Evolutionary conservation across 1,140 invertebrate genomes (phyloP), one percentile per base, ranked within the genome.

Genomic region (Apocrypta bakeri): DNA sequence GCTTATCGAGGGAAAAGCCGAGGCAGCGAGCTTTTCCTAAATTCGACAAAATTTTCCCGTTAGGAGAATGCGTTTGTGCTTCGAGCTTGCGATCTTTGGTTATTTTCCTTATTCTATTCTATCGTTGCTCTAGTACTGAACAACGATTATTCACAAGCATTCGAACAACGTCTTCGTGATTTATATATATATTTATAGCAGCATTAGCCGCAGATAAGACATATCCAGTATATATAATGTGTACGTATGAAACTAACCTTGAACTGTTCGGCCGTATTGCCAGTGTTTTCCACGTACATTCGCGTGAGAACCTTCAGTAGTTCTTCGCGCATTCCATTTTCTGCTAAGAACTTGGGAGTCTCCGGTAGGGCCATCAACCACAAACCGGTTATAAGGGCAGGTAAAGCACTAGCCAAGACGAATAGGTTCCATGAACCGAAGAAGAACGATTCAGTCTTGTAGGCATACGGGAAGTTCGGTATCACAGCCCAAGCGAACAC

Each of bases 301-400:
- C 87, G 82, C 31, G 84, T 85, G 2, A 93, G 86, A 11, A 93
- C 88, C 21, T 90, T 83, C 0, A 93, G 75, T 14, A 93, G 86
- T 48, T 92, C 85, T 0, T 90, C 85, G 71, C 90, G 87, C 64
- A 90, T 85, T 84, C 92, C 91, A 81, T 87, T 88, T 33, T 92
- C 90, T 4, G 94, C 89, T 0, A 94, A 88, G 84, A 92, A 95
- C 84, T 94, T 94, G 0, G 94, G 94, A 79, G 93, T 94, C 85
- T 95, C 94, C 4, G 94, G 94, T 84, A 94, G 93, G 21, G 90
- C 90, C 2, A 93, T 42, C 25, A 94, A 88, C 78, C 83, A 93
- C 0, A 88, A 27, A 8, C 85, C 89, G 8, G 89, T 75, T 8
- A 90, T n/a, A 1, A 90, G 71, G 21, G 86, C 86, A 4, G 90